Evolutionary conservation across 2,797 vertebrate genomes (phyloP).

Genomic region (Phalanger gymnotis): DNA sequence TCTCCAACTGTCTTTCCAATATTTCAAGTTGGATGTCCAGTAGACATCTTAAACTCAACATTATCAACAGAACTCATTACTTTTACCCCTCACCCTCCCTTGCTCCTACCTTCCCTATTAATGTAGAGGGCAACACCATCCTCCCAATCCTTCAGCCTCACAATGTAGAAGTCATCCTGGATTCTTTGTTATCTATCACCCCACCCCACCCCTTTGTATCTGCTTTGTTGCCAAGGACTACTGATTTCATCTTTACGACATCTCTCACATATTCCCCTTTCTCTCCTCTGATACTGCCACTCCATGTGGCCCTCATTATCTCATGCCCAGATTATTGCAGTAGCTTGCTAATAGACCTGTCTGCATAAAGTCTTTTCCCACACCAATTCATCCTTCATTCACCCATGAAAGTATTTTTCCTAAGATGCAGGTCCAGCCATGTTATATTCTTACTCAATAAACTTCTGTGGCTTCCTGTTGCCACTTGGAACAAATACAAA

Average conservation of each 20-base stretch:
- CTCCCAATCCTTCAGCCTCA: background rate
- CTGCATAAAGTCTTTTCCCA: background rate
- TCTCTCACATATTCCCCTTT: background rate
- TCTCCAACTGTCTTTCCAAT: background rate
- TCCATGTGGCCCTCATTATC: background rate
- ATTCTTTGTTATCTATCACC: background rate
- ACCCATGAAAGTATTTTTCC: background rate
- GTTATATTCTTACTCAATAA: too few relatives aligned
- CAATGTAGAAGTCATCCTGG: background rate
- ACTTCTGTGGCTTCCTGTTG: background rate
- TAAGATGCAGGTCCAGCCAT: background rate
- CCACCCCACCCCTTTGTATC: background rate
- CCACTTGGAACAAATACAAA: background rate
- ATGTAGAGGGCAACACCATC: background rate
- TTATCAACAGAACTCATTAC: background rate
- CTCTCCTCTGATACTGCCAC: background rate
- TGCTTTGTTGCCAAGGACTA: background rate
- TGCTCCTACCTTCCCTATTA: too few relatives aligned
- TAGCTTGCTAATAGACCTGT: background rate
- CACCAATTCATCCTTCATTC: background rate
- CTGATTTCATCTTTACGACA: background rate
- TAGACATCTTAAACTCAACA: background rate
- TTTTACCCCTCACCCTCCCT: too few relatives aligned
- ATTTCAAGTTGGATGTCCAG: too few relatives aligned
- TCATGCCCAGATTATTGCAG: background rate